Evolutionary conservation across 2,888 invertebrate species (phyloP), one percentile per base, ranked within the genome.

Genomic region (Macropis europaea): DNA sequence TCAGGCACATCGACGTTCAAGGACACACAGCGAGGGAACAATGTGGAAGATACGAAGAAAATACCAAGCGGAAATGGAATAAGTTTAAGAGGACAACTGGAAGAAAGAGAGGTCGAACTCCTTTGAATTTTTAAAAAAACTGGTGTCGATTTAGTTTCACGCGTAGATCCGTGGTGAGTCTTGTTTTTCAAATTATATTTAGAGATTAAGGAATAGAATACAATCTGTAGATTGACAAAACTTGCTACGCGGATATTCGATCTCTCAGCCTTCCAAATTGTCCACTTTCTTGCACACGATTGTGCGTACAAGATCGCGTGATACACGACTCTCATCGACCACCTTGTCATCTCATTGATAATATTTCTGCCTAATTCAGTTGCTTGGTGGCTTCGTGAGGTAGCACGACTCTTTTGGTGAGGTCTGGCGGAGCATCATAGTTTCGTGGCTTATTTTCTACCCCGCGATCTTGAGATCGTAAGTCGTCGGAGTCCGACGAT

Each of bases 341-440:
- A 38, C 24, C 24, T 61, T 64, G 63, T 11, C 64, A 61, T 43
- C 53, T 57, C 36, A 24, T 42, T 7, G 45, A 26, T n/a, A 9
- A 43, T 22, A 17, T 19, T 43, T 19, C 0, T 52, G 7, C 70
- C 32, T 53, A 68, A 28, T 69, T 63, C 15, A 72, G n/a, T 11
- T 75, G 76, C 19, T 72, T 54, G 22, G 28, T 68, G 13, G 83
- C 84, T 50, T 86, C 85, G 42, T 81, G 79, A 40, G 84, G 86
- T 36, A 84, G 57, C 22, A 87, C 82, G 15, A 88, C 85, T 15
- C 84, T 77, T 59, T 87, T 88, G 4, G 82, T 86, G 13, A 88
- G 79, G 19, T 76, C 75, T 0, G 76, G 82, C 2, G 71, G 19
- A 11, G 71, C 36, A 22, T 82, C 73, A 54, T 73, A 77, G 45